These are phyloP conservation scores for Rhabdophis nuchalis DNA, from an alignment of 2,797 vertebrate species.

Conservation along the genomic window DNA sequence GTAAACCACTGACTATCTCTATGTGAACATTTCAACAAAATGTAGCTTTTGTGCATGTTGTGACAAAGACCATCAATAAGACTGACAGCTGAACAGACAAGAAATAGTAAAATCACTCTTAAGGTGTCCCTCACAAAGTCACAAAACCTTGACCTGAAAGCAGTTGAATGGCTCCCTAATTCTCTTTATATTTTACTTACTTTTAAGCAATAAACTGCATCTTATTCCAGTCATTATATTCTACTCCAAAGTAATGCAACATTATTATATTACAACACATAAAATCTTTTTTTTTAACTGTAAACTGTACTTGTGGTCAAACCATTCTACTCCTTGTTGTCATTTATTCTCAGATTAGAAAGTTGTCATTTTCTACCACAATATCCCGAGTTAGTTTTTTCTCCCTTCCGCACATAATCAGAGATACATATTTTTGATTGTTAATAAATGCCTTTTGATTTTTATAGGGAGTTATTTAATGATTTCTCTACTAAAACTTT, in stretches of 20 bases:
- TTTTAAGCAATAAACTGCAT: neutral
- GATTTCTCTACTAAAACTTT: neutral
- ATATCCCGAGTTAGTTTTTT: neutral
- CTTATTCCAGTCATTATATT: neutral
- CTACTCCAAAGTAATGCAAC: neutral
- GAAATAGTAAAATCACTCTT: neutral
- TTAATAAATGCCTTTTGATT: neutral
- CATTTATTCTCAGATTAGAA: neutral
- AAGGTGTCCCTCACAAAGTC: neutral
- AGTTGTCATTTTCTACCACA: neutral
- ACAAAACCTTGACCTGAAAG: neutral
- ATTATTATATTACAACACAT: neutral
- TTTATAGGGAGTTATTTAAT: neutral
- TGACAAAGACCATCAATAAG: neutral
- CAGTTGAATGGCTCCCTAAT: neutral
- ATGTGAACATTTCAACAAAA: neutral
- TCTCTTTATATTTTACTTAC: neutral
- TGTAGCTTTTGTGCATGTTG: neutral
- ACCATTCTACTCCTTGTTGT: neutral
- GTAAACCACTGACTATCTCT: fast-evolving
- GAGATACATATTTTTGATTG: neutral
- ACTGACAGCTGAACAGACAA: neutral
- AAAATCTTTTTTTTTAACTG: neutral
- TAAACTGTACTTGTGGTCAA: too few relatives aligned
- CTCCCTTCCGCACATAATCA: neutral